Conservation (phyloP, 2,113 vertebrate species). For the Glareola pratincola region DNA sequence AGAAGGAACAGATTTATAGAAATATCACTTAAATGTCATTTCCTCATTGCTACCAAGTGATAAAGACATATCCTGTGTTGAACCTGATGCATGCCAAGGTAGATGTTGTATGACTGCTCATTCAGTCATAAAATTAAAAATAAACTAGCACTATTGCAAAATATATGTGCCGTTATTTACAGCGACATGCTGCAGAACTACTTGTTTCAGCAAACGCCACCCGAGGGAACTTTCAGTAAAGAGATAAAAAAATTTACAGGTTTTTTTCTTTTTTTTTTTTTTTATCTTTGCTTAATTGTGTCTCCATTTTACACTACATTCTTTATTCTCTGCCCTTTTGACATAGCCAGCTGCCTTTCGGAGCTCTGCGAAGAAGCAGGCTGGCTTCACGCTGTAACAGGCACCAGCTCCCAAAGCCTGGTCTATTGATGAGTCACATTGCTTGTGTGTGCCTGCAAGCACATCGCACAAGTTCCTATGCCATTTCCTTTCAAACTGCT, state of each 20-base stretch:
- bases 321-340: conserved; percentile 81
- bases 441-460: conserved; percentile 56
- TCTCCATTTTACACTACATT: conserved; percentile 71
- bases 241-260: conserved; percentile 45
- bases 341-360: conserved; percentile 77
- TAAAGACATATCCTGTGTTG: background rate
- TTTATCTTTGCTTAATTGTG: conserved; percentile 69
- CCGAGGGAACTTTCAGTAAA: conserved; percentile 11
- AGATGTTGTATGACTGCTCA: background rate
- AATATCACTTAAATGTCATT: background rate
- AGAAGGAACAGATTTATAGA: background rate
- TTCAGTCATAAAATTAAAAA: background rate
- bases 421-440: conserved; percentile 68
- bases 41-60: background rate
- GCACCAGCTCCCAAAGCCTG: conserved; percentile 74
- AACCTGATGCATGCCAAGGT: background rate
- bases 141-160: conserved; percentile 1
- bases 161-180: background rate
- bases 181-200: conserved; percentile 13
- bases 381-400: conserved; percentile 80
- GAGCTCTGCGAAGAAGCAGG: conserved; percentile 67
- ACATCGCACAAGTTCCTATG: background rate
- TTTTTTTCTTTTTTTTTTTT: background rate
- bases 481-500: background rate
- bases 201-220: conserved; percentile 25